Evolutionary conservation across 1,140 invertebrate species (phyloP), one percentile per base, ranked within the genome.

Genomic region (Aphis craccivora): DNA sequence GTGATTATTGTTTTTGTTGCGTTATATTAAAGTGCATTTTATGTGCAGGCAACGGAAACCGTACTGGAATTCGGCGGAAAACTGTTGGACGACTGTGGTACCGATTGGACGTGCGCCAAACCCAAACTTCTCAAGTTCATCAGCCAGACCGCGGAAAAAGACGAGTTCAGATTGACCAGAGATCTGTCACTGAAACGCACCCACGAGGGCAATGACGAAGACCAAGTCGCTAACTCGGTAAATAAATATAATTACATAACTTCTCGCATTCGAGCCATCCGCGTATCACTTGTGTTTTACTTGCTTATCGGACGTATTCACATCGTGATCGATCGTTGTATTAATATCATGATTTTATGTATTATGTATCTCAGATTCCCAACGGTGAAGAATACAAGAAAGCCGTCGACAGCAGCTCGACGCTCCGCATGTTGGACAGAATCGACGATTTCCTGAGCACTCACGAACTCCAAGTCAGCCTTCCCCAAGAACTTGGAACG

Each of bases 71-170:
- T 93, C 35, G 81, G 91, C 23, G 91, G 48, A 23, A 67, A 93
- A 55, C 35, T 93, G 48, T 43, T 86, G 37, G 48, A 94, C 96
- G 45, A 97, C 97, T 14, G 95, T 96, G 4, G 96, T 96, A 93
- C 94, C 97, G 94, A 95, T 20, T 93, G 91, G 91, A 96, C 95
- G 91, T 98, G 97, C 95, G 97, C 97, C 76, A 97, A 97, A 94
- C 97, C 97, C 22, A 97, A 97, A 95, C 96, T 97, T 30, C 95
- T 98, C 94, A 95, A 96, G 87, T 98, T 97, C 96, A 96, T 98
- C 81, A 97, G 96, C 94, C 95, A 96, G 43, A 97, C 97, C 8
- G 95, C 96, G 45, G 96, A 96, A 94, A 96, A 97, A 94, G 96
- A 97, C 55, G 96, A 96, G 94, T 96, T 98, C 93, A 96, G 96